Percentiles rank a stretch among this genome's conserved stretches.
These are phyloP conservation scores for Synaphobranchus kaupii DNA, from an alignment of 2,797 vertebrate species.

Conservation along the genomic window DNA sequence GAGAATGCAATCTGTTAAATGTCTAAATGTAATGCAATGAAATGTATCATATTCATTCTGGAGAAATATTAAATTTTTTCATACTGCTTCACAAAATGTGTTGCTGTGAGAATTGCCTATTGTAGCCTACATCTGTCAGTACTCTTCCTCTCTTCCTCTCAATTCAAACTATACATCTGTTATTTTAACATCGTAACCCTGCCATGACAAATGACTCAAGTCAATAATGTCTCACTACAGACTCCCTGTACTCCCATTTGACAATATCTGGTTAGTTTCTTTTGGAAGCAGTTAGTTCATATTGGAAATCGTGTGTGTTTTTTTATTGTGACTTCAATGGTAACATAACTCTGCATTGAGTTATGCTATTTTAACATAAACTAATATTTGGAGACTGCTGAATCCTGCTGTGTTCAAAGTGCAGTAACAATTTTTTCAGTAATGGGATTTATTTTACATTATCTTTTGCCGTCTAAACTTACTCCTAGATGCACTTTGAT, in stretches of 20 bases:
- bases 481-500: background rate
- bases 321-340: slow-evolving; percentile 1
- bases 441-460: background rate
- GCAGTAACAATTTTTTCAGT: background rate
- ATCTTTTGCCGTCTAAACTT: background rate
- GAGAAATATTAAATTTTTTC: background rate
- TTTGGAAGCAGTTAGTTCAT: slow-evolving; percentile 9
- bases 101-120: background rate
- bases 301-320: background rate
- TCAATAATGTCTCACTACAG: background rate
- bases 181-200: background rate
- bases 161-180: background rate
- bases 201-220: background rate
- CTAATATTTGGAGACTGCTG: background rate
- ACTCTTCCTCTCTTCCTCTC: slow-evolving; percentile 8
- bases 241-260: background rate
- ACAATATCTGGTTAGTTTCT: background rate
- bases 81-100: background rate
- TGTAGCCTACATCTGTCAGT: background rate
- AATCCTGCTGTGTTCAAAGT: background rate
- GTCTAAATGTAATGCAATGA: no score
- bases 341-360: background rate
- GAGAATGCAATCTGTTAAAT: no score
- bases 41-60: background rate
- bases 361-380: slow-evolving; percentile 1